phyloP scores from a whole-genome alignment of 2,888 invertebrate genomes.

The Nemotelus nigrinus region DNA sequence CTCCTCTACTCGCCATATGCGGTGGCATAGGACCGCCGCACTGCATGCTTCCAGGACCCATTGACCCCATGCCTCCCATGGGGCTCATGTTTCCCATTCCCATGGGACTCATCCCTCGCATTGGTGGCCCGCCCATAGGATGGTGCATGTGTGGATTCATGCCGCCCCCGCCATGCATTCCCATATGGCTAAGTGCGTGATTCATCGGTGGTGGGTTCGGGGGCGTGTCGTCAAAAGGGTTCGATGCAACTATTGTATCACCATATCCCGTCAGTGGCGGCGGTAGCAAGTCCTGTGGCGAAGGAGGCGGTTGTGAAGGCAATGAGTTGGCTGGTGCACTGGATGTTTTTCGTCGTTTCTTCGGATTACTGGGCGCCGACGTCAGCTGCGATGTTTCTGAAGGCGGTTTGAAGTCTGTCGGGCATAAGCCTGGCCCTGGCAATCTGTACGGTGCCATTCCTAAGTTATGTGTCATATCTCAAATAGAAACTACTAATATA shows the following conservation, averaged over 20 bases:
- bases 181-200: slow-evolving; percentile 74
- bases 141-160: slow-evolving; percentile 60
- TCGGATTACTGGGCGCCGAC: slow-evolving; percentile 83
- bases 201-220: slow-evolving; percentile 66
- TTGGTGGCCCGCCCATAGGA: slow-evolving; percentile 65
- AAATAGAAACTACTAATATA: slow-evolving; percentile 41
- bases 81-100: slow-evolving; percentile 67
- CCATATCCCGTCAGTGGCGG: slow-evolving; percentile 89
- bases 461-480: slow-evolving; percentile 80
- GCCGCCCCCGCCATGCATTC: slow-evolving; percentile 57
- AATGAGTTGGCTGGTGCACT: slow-evolving; percentile 70
- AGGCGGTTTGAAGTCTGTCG: slow-evolving; percentile 78
- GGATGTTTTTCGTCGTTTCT: slow-evolving; percentile 85
- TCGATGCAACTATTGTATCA: slow-evolving; percentile 92
- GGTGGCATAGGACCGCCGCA: slow-evolving; percentile 50
- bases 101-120: slow-evolving; percentile 69
- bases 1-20: slow-evolving; percentile 61
- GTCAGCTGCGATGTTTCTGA: slow-evolving; percentile 77
- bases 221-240: slow-evolving; percentile 93
- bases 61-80: slow-evolving; percentile 70
- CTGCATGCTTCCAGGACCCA: slow-evolving; percentile 61
- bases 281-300: slow-evolving; percentile 78
- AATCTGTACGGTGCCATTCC: slow-evolving; percentile 84
- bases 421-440: slow-evolving; percentile 75
- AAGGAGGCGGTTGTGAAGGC: slow-evolving; percentile 74